Percentiles rank a stretch among this genome's conserved stretches.
phyloP scores from a whole-genome alignment of 2,888 invertebrate genomes.

The Ormyrus rosae region DNA sequence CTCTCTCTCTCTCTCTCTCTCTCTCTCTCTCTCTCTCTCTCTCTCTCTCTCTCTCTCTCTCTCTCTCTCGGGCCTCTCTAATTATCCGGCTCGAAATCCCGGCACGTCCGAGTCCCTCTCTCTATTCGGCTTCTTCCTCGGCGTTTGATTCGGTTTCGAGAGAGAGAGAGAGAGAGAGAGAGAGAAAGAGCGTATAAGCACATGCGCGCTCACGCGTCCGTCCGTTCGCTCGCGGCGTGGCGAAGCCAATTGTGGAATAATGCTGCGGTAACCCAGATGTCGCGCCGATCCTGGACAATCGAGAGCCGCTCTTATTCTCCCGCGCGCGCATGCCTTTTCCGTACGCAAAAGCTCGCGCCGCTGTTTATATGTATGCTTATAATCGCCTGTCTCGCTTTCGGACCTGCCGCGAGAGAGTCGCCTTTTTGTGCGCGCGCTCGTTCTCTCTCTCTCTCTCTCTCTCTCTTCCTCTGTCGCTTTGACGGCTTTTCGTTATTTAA shows the following conservation, averaged over 20 bases:
- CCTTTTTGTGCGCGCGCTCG: constrained; percentile 9
- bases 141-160: constrained; percentile 3
- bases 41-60: too few relatives aligned
- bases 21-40: too few relatives aligned
- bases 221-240: constrained; percentile 2
- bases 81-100: neutral
- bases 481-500: constrained; percentile 40
- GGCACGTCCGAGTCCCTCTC: neutral
- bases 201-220: neutral
- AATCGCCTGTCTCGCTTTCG: constrained; percentile 24
- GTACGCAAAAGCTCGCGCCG: constrained; percentile 27
- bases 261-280: constrained; percentile 55
- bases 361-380: constrained; percentile 35
- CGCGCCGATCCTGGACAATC: constrained; percentile 55
- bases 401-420: neutral
- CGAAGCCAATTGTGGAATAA: constrained; percentile 52
- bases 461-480: neutral
- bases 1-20: too few relatives aligned
- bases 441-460: neutral
- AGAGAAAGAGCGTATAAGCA: neutral
- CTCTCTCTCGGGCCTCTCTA: neutral
- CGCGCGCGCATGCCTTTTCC: constrained; percentile 25
- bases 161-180: neutral
- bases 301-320: constrained; percentile 28
- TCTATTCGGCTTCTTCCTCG: neutral